Percentiles rank a stretch among this genome's conserved stretches.
Evolutionary conservation across 2,113 vertebrate genomes (phyloP).

Genomic region (Plecotus auritus): DNA sequence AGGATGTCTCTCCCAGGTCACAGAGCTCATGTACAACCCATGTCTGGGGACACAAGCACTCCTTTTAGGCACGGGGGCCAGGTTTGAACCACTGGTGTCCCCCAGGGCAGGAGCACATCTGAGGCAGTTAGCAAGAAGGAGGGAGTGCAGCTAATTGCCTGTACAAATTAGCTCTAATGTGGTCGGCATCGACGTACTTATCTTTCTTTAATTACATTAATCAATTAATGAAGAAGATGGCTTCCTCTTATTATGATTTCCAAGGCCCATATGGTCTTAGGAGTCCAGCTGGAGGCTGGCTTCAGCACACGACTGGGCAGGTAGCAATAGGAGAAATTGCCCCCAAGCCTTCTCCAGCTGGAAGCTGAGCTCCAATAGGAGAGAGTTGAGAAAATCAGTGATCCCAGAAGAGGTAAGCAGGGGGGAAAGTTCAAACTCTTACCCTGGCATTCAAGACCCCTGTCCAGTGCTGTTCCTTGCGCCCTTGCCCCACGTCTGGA

Average conservation of each 20-base stretch:
- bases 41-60: not conserved
- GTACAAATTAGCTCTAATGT: slow-evolving; percentile 78
- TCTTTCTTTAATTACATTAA: slow-evolving; percentile 78
- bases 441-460: not conserved
- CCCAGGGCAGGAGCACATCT: not conserved
- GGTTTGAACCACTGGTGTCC: not conserved
- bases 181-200: slow-evolving; percentile 60
- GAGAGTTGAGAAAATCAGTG: not conserved
- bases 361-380: not conserved
- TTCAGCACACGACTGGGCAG: not conserved
- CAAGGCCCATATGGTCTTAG: slow-evolving; percentile 44
- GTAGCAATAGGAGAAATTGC: not conserved
- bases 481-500: not conserved
- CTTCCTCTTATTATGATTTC: slow-evolving; percentile 60
- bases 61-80: not conserved
- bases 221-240: slow-evolving; percentile 76
- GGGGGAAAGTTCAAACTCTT: not conserved
- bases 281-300: not conserved
- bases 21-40: not conserved
- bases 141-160: slow-evolving; percentile 73
- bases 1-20: not conserved
- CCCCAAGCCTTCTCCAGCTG: not conserved
- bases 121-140: slow-evolving; percentile 60
- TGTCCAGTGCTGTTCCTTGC: not conserved
- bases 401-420: not conserved